Conservation (phyloP, 2,797 vertebrate species). For the Sternotherus odoratus region DNA sequence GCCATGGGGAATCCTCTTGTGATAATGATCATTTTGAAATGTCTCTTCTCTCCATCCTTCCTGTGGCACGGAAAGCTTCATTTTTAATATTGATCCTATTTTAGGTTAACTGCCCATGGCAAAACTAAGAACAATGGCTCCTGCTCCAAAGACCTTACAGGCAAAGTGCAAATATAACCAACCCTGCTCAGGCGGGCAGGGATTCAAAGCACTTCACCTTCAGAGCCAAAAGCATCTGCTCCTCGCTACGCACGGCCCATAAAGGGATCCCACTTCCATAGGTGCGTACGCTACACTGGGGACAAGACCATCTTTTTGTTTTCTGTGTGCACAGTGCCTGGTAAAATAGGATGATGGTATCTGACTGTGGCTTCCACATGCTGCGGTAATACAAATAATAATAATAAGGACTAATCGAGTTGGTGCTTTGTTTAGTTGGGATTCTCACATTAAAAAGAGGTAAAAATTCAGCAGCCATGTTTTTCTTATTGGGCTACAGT, state of each 20-base stretch:
- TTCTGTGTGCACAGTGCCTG: too few relatives aligned
- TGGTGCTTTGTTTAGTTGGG: too few relatives aligned
- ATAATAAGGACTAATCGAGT: too few relatives aligned
- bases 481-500: neutral
- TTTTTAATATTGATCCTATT: neutral
- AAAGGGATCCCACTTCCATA: too few relatives aligned
- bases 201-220: rapidly evolving
- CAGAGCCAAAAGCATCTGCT: neutral
- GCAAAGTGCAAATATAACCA: neutral
- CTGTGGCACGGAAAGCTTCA: neutral
- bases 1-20: neutral
- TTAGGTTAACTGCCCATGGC: neutral
- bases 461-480: neutral
- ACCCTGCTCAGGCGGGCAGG: rapidly evolving
- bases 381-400: too few relatives aligned
- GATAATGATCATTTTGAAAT: neutral
- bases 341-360: too few relatives aligned
- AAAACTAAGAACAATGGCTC: neutral
- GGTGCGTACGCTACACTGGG: too few relatives aligned
- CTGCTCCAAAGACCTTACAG: neutral
- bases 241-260: rapidly evolving
- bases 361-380: too few relatives aligned
- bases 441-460: too few relatives aligned
- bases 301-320: too few relatives aligned
- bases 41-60: neutral